A percentile compares a stretch with the other conserved stretches of the same genome.
Evolutionary conservation across 2,797 vertebrate genomes (phyloP).

Genomic region (Glyptemys insculpta): DNA sequence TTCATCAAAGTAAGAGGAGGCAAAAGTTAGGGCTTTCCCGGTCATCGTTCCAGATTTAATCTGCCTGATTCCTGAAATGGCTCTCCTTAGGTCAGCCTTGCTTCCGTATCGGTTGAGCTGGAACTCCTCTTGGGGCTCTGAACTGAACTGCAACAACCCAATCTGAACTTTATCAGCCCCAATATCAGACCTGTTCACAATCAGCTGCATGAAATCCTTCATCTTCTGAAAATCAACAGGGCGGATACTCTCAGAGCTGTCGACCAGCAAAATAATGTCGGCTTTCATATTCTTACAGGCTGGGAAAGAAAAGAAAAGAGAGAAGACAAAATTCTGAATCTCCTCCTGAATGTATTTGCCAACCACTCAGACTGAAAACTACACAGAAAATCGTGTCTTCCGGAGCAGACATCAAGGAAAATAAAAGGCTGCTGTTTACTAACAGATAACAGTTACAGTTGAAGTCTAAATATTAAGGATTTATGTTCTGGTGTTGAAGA

Average conservation of each 20-base stretch:
- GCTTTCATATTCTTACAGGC: slow-evolving; percentile 83
- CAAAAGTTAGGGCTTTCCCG: slow-evolving; percentile 78
- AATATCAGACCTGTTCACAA: slow-evolving; percentile 81
- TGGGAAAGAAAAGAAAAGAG: slow-evolving; percentile 44
- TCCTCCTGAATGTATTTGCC: slow-evolving; percentile 74
- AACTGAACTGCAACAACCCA: slow-evolving; percentile 87
- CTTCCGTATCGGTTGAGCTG: slow-evolving; percentile 73
- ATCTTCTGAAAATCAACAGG: slow-evolving; percentile 77
- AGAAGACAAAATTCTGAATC: slow-evolving; percentile 26
- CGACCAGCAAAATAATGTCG: slow-evolving; percentile 87
- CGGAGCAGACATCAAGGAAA: not conserved
- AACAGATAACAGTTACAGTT: not conserved
- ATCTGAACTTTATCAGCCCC: slow-evolving; percentile 82
- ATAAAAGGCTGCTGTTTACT: not conserved
- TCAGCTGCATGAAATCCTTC: slow-evolving; percentile 82
- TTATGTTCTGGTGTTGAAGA: not conserved
- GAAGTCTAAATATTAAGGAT: not conserved
- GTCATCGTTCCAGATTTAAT: slow-evolving; percentile 77
- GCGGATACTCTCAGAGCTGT: slow-evolving; percentile 84
- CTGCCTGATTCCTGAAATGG: slow-evolving; percentile 72
- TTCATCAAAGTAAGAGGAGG: slow-evolving; percentile 65
- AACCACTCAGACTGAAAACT: not conserved
- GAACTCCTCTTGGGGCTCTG: slow-evolving; percentile 74
- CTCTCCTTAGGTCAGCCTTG: slow-evolving; percentile 50
- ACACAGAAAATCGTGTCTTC: not conserved